phyloP scores from a whole-genome alignment of 2,797 vertebrate species.

The Sparus aurata region DNA sequence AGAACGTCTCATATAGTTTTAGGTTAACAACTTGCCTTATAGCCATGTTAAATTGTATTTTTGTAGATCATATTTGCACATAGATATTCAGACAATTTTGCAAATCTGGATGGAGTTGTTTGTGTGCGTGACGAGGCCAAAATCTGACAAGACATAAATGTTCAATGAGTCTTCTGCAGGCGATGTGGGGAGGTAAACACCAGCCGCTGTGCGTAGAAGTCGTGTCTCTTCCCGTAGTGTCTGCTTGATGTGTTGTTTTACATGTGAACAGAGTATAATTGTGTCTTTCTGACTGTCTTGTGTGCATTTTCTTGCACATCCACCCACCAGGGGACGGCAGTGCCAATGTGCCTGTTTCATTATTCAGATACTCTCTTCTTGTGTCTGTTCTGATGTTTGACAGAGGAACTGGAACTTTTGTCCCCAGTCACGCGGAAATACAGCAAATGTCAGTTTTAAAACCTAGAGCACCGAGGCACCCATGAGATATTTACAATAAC shows the following conservation, averaged over 20 bases:
- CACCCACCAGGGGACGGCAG: not conserved
- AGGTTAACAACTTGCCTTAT: too few species aligned
- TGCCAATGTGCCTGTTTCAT: not conserved
- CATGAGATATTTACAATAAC: conserved; percentile 37
- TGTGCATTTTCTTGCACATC: too few species aligned
- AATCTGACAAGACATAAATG: not conserved
- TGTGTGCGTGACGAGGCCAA: not conserved
- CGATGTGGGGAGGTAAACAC: not conserved
- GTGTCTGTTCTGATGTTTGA: conserved; percentile 9
- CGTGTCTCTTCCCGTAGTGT: not conserved
- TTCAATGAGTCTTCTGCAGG: conserved; percentile 11
- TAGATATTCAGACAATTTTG: too few species aligned
- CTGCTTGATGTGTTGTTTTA: not conserved
- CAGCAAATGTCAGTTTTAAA: conserved; percentile 14
- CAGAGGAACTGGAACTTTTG: conserved; percentile 4
- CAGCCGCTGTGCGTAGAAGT: not conserved
- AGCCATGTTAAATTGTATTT: too few species aligned
- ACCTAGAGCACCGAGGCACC: not conserved
- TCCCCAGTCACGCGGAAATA: conserved; percentile 11
- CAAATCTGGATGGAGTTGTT: too few species aligned
- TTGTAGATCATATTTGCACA: too few species aligned
- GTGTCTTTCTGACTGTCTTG: not conserved
- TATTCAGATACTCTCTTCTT: not conserved
- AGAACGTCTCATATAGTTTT: too few species aligned
- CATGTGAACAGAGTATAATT: not conserved